Base-by-base conservation (phyloP, 2,888 invertebrate species). In the Danaus chrysippus region DNA sequence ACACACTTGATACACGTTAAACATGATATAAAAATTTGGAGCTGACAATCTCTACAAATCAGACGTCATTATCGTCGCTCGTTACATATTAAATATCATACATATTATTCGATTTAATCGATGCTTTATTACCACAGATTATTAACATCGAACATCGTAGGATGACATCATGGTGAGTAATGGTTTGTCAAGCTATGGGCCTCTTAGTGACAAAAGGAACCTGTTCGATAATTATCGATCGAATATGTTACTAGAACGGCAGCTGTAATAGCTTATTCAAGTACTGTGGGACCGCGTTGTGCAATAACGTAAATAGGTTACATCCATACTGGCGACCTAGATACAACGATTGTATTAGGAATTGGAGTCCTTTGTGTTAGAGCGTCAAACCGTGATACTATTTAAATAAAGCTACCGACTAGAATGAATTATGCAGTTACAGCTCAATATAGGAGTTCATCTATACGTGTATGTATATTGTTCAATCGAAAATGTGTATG, bases 231-330 rank as follows among this genome's bases (percentile, higher is more conserved):
- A 80, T 68, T 79, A 79, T 72, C 77, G 77, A 83, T 79, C 75
- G 71, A 76, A 76, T 76, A 70, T 73, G 73, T 77, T 77, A 77
- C 71, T 82, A 71, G 78, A 75, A 74, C 74, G 71, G 68, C 73
- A 71, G 70, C 70, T 76, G 70, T 76, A 75, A 76, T 76, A 71
- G 74, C 71, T 73, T 75, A 77, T 78, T 78, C 73, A 70, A 78
- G 74, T 74, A 75, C 71, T 74, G 68, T 72, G 76, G 75, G 75
- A 78, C 71, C 72, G 72, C 72, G 76, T 86, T 86, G 81, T 79
- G 83, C 81, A 84, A 85, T 74, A 71, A 69, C 71, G 70, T 79
- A 85, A 83, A 86, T 86, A 79, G 83, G 81, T 82, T 83, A 81
- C 74, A 76, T 76, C 76, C 76, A 81, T 77, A 77, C 76, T 66